phyloP scores from a whole-genome alignment of 2,797 vertebrate species.

The Alfaro cultratus region DNA sequence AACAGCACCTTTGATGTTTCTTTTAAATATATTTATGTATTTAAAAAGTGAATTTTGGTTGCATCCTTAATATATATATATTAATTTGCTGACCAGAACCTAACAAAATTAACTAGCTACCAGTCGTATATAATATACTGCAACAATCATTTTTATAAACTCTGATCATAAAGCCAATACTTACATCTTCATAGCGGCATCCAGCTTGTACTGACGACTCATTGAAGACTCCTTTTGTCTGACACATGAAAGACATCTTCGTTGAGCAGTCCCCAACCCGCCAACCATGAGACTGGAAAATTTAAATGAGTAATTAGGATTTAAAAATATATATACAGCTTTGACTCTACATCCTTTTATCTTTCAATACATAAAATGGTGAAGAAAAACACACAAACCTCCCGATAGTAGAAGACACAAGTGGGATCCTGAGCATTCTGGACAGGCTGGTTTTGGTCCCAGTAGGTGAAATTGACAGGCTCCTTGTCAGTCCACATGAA shows the following conservation, averaged over 20 bases:
- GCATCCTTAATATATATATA: neutral
- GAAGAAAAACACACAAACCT: slow-evolving; percentile 41
- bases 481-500: slow-evolving; percentile 87
- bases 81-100: neutral
- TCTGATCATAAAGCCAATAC: slow-evolving; percentile 23
- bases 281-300: slow-evolving; percentile 81
- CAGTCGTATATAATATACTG: neutral
- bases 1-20: neutral
- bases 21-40: neutral
- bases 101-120: neutral
- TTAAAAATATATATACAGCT: slow-evolving; percentile 11
- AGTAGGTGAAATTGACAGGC: slow-evolving; percentile 87
- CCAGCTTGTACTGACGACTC: slow-evolving; percentile 64
- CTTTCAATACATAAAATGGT: neutral
- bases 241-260: slow-evolving; percentile 86
- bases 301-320: slow-evolving; percentile 21
- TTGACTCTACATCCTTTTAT: neutral
- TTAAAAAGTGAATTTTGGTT: neutral
- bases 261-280: slow-evolving; percentile 80
- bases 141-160: neutral
- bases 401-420: slow-evolving; percentile 86
- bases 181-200: slow-evolving; percentile 85
- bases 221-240: slow-evolving; percentile 83
- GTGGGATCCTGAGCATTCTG: slow-evolving; percentile 71
- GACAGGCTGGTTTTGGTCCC: slow-evolving; percentile 86